A percentile compares a stretch with the other conserved stretches of the same genome.
Conservation (phyloP, 2,113 vertebrate species). For the Gallinago media region DNA sequence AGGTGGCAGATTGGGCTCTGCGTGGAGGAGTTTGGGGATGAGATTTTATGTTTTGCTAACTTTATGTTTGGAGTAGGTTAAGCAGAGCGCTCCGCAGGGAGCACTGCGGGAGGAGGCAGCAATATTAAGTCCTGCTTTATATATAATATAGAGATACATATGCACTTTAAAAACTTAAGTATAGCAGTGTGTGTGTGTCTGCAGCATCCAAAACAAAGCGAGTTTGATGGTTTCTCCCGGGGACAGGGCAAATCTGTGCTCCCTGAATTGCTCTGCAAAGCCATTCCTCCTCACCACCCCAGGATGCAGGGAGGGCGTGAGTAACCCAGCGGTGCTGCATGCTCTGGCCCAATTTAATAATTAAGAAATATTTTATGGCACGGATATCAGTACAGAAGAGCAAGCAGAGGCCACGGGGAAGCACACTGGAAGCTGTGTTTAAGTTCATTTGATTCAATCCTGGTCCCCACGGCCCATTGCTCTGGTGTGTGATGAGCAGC, state of each 20-base stretch:
- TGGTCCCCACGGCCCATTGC: not conserved
- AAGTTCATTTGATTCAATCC: not conserved
- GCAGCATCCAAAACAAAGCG: not conserved
- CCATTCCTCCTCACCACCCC: not conserved
- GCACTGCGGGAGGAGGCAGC: not conserved
- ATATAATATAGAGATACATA: accelerated
- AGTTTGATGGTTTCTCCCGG: accelerated
- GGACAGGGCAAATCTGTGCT: not conserved
- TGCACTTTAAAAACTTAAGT: not conserved
- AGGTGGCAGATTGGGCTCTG: not conserved
- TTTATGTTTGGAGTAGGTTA: not conserved
- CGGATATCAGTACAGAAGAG: not conserved
- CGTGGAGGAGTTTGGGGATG: accelerated
- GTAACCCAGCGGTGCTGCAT: too few species aligned
- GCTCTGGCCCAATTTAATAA: not conserved
- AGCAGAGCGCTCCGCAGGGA: not conserved
- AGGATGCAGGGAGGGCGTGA: accelerated
- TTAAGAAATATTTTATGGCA: not conserved
- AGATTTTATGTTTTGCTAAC: not conserved
- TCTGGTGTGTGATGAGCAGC: accelerated
- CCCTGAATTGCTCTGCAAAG: not conserved
- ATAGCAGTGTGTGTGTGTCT: accelerated
- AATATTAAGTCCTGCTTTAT: not conserved
- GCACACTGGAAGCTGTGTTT: not conserved
- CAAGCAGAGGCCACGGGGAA: not conserved